Conservation (phyloP, 2,888 invertebrate genomes). For the Steinernema scapterisci region DNA sequence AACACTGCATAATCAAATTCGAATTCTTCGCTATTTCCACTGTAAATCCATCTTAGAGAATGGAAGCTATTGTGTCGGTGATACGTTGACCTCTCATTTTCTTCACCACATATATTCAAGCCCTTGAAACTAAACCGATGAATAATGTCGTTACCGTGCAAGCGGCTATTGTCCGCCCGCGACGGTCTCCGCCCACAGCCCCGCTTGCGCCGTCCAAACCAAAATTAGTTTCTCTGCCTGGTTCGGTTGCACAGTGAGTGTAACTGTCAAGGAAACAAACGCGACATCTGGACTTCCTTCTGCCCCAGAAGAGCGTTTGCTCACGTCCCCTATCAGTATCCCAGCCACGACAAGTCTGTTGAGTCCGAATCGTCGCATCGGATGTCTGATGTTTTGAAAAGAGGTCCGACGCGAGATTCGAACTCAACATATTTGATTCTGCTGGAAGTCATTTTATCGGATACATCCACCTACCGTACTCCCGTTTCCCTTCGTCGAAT, state of each 20-base stretch:
- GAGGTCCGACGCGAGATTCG: slow-evolving; percentile 21
- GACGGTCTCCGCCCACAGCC: neutral
- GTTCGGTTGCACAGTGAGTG: slow-evolving; percentile 3
- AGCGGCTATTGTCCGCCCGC: neutral
- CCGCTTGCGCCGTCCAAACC: neutral
- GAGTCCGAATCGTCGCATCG: slow-evolving; percentile 26
- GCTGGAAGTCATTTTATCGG: too few species aligned
- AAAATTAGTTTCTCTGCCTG: neutral
- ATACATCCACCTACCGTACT: too few species aligned
- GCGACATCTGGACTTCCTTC: neutral
- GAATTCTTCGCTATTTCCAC: too few species aligned
- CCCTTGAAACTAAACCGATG: neutral
- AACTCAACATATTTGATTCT: neutral
- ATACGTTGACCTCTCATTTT: too few species aligned
- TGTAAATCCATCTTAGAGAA: too few species aligned
- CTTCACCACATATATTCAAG: neutral
- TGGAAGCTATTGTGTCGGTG: too few species aligned
- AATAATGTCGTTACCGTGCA: neutral
- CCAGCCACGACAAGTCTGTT: neutral
- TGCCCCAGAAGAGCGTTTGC: too few species aligned
- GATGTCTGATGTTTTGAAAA: neutral
- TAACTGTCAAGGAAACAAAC: neutral
- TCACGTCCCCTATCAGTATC: neutral
- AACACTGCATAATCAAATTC: neutral
- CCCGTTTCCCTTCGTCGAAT: too few species aligned